A percentile compares a stretch with the other conserved stretches of the same genome.
Evolutionary conservation across 35 echinoderm and acorn worm genomes (phyloP).

Genomic region (Lytechinus pictus): DNA sequence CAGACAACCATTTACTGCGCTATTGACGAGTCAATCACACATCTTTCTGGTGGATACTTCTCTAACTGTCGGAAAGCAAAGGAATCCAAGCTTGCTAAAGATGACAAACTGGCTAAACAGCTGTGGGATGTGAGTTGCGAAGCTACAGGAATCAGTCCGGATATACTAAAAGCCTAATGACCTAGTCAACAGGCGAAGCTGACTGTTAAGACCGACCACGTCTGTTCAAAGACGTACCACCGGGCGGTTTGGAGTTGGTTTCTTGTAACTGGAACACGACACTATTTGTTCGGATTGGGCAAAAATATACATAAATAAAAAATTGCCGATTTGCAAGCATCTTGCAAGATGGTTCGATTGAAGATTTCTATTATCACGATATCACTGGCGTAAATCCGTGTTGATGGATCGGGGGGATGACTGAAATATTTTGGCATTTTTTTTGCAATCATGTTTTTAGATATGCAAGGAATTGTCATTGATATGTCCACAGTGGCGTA

Average conservation of each 20-base stretch:
- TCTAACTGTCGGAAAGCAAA: slow-evolving; percentile 54
- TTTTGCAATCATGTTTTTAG: no score
- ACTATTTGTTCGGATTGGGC: not conserved
- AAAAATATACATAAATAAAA: no score
- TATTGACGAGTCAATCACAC: slow-evolving; percentile 49
- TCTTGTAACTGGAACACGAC: not conserved
- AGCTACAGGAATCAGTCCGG: slow-evolving; percentile 37
- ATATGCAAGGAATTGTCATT: no score
- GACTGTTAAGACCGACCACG: no score
- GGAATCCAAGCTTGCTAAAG: slow-evolving; percentile 24
- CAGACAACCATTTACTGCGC: slow-evolving; percentile 86
- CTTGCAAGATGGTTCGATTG: no score
- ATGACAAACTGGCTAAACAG: slow-evolving; percentile 43
- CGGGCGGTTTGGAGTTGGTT: not conserved
- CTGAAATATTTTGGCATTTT: no score
- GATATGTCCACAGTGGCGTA: no score
- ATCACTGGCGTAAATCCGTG: no score
- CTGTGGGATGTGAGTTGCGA: slow-evolving; percentile 66
- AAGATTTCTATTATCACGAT: no score
- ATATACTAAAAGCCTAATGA: not conserved
- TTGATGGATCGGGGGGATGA: no score
- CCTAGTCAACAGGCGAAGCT: not conserved
- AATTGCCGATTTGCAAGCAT: not conserved
- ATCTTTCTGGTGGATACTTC: slow-evolving; percentile 54
- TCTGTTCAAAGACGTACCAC: no score